Evolutionary conservation across 2,113 vertebrate species (phyloP).

Genomic region (Donacobius atricapilla): DNA sequence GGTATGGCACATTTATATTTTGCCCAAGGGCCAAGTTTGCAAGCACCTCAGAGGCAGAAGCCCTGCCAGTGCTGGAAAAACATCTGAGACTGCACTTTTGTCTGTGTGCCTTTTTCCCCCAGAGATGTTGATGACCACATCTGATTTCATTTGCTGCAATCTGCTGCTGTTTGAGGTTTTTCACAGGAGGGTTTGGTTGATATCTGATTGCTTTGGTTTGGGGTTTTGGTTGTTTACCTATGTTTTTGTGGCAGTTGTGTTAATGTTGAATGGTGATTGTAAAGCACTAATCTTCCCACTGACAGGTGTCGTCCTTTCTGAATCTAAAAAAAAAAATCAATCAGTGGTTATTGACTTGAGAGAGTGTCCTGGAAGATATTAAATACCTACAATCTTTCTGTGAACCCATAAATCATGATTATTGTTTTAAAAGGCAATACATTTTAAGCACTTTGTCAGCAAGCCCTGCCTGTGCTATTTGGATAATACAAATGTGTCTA

Average conservation of each 20-base stretch:
- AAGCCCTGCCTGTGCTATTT: neutral
- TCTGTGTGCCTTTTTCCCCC: neutral
- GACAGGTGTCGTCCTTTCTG: neutral
- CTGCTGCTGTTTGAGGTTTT: neutral
- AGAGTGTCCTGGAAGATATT: conserved; percentile 36
- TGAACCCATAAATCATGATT: conserved; percentile 45
- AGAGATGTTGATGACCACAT: neutral
- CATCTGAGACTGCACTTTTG: neutral
- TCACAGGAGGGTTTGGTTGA: conserved; percentile 31
- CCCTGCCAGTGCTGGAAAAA: neutral
- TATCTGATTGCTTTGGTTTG: conserved; percentile 39
- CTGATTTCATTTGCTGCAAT: neutral
- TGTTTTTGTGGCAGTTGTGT: conserved; percentile 73
- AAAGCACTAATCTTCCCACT: conserved; percentile 52
- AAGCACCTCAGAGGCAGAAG: neutral
- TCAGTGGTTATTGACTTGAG: conserved; percentile 45
- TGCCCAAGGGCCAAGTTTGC: neutral
- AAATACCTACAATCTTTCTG: conserved; percentile 32
- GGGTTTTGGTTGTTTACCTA: conserved; percentile 64
- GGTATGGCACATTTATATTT: neutral
- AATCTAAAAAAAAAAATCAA: neutral
- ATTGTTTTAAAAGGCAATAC: conserved; percentile 51
- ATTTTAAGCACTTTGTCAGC: conserved; percentile 41
- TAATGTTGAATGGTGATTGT: conserved; percentile 71
- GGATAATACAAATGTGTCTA: neutral